Base-by-base conservation (phyloP, 2,888 invertebrate species). In the Pandemis corylana region DNA sequence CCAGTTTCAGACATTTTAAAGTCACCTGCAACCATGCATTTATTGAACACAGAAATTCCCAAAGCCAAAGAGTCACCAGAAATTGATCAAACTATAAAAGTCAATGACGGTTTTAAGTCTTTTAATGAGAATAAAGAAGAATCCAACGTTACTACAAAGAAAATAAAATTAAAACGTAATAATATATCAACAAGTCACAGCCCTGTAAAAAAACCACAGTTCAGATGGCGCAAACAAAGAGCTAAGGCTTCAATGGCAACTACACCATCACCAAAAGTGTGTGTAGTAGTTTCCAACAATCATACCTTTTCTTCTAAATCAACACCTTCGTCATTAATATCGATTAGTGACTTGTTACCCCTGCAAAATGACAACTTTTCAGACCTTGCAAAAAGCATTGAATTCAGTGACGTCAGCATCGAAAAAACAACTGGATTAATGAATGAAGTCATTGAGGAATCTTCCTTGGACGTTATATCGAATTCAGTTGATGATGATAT, bases 191-290 rank as follows among this genome's bases (percentile, higher is more conserved):
- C 20, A 36, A 15, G 1, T 42, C 28, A 0, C n/a, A 53, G 42
- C 28, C 15, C 65, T 9, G 36, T 44, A 12, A 61, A 61, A 51
- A 66, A 12, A 69, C 49, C 65, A 36, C 7, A 69, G 15, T 86
- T 83, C 49, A 86, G 84, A 79, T 89, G 89, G 88, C 84, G 86
- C 13, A 84, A 83, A 78, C 82, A 80, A 77, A 80, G 81, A 76
- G 73, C 44, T 15, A 68, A 51, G 10, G 12, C 49, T 5, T 44
- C 49, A 49, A 13, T 28, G n/a, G 28, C 49, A 6, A 65, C 9
- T 49, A 15, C 64, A 7, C 7, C n/a, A 2, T n/a, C 51, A 2
- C 9, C 36, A 10, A 36, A 5, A 15, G n/a, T 6, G n/a, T 10
- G 36, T 53, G 10, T 15, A 4, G 53, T 9, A 4, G 53, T 9